Percentiles rank a stretch among this genome's conserved stretches.
Evolutionary conservation across 1,140 invertebrate genomes (phyloP).

Genomic region (Drosophila obscura): DNA sequence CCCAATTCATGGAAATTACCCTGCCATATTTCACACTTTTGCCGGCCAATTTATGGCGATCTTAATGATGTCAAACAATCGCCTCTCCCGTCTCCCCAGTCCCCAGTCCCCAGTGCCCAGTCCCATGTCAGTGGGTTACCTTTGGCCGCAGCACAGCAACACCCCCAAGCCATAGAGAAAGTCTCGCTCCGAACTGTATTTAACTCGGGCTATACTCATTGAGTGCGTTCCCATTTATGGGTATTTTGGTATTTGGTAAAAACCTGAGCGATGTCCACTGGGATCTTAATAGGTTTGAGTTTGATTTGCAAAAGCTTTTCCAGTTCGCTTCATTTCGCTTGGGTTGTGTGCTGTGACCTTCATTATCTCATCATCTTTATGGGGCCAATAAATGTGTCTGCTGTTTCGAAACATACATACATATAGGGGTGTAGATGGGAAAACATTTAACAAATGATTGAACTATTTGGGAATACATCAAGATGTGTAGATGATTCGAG

Average conservation of each 20-base stretch:
- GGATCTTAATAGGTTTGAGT: constrained; percentile 48
- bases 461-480: constrained; percentile 5
- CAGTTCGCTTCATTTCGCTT: constrained; percentile 29
- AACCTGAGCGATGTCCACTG: constrained; percentile 53
- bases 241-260: constrained; percentile 60
- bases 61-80: constrained; percentile 69
- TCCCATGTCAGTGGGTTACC: constrained; percentile 70
- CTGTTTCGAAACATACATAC: background rate
- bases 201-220: constrained; percentile 8
- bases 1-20: constrained; percentile 54
- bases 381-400: constrained; percentile 12
- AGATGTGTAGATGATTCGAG: background rate
- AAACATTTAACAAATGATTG: constrained; percentile 2
- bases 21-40: constrained; percentile 78
- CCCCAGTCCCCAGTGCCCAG: constrained; percentile 9
- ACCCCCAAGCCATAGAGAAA: constrained; percentile 72
- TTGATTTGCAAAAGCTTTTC: constrained; percentile 22
- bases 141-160: constrained; percentile 28
- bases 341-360: constrained; percentile 30
- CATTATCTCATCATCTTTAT: constrained; percentile 31
- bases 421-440: constrained; percentile 8
- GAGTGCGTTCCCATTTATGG: constrained; percentile 13
- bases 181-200: constrained; percentile 32
- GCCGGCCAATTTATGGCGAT: constrained; percentile 55
- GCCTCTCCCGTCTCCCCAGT: no score